Evolutionary conservation across 2,888 invertebrate genomes (phyloP), one percentile per base, ranked within the genome.

Genomic region (Aspidiotus destructor): DNA sequence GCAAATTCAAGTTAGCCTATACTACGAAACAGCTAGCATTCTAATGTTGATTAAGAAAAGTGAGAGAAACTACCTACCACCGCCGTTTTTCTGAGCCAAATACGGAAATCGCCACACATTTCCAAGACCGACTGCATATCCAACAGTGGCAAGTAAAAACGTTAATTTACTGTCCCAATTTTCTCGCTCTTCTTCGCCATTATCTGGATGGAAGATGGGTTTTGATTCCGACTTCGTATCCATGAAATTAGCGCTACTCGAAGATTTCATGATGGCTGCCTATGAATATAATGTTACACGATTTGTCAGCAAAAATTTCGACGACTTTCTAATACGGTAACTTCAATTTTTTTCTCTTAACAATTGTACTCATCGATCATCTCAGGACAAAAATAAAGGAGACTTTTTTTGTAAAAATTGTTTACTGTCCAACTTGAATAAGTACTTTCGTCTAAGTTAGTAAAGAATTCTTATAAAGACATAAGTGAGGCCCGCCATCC

Each of bases 101-200:
- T 95, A 95, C 0, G 95, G 95, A 78, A 95, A 95, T 73, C 95
- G 83, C 95, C 95, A 95, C 0, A 94, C 94, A 75, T 95, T 95
- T 7, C 95, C 95, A 55, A 95, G 81, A 0, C 95, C 95, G 1
- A 95, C 95, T 7, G 95, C 95, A 75, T 94, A 94, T 8, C 92
- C 92, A 54, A 95, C 89, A n/a, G 94, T 94, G 0, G 94, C 94
- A 73, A 95, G 78, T 16, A 95, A 81, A 77, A 94, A 95, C 62
- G 94, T 94, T 69, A 94, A 80, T 78, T 93, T 93, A 77, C 88
- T 92, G 77, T 93, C 93, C 93, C 93, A 94, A 60, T 90, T 90
- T 77, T 93, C 93, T 57, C 93, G 80, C 73, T 89, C 90, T 53
- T 84, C 84, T 9, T 81, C 85, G 17, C 85, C 87, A 48, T 79